Evolutionary conservation across 2,888 invertebrate genomes (phyloP), one percentile per base, ranked within the genome.

Genomic region (Zele albiditarsus): DNA sequence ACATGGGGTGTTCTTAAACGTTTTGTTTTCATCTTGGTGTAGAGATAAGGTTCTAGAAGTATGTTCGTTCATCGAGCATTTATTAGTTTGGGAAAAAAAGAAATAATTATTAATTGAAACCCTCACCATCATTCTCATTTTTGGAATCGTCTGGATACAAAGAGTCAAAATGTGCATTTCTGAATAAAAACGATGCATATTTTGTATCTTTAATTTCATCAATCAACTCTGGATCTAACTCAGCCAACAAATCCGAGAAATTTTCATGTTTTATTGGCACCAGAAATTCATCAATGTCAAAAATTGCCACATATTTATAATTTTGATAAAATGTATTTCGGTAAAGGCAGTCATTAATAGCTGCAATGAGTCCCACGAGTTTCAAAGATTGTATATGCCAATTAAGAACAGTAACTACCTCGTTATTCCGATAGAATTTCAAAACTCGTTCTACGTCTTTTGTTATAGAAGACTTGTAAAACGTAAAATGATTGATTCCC

Each of bases 141-240:
- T 84, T 84, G 27, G 83, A 84, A 74, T 91, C 91, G 74, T 90
- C 89, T 60, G 86, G 86, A 81, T 91, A 91, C 78, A 89, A 89
- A 2, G 89, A 86, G 73, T 90, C 90, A 81, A 91, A 91, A 83
- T 91, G 91, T 1, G 89, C 89, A 77, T 91, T 91, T 78, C 89
- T 89, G 82, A 91, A 91, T 31, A 90, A 80, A 75, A 89, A 91
- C 5, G 89, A 89, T 8, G 89, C 89, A 6, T 86, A 86, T 16
- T 86, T 38, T 8, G 3, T 84, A 1, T 85, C 85, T 75, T 86
- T 86, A 2, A 3, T 8, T 38, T 60, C n/a, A 60, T 66, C 25
- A 49, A 70, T 25, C 23, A 23, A n/a, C 16, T 53, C 38, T 3
- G 78, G 77, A 72, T 82, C 82, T 4, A 82, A 73, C 25, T 77